Evolutionary conservation across 2,113 vertebrate genomes (phyloP), one percentile per base, ranked within the genome.

Genomic region (Macrotus californicus): DNA sequence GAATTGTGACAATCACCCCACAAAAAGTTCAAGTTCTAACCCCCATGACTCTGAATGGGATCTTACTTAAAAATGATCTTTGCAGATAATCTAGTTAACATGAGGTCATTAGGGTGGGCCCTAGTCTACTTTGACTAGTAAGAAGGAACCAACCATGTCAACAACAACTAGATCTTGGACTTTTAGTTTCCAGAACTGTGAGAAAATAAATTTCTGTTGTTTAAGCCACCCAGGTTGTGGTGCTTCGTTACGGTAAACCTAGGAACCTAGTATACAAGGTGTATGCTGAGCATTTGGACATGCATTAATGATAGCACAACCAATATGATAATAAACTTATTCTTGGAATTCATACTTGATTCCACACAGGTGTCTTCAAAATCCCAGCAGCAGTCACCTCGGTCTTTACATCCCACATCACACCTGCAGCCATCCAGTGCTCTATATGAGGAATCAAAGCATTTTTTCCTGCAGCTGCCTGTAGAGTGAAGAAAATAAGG

Each of bases 401-500:
- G 97, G 1, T 80, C 84, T 43, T 29, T 86, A 86, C 98, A 99
- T 22, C 22, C 29, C 0, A 18, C 15, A 82, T 98, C 98, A 0
- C 98, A 99, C 18, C 43, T 91, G 93, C 98, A 99, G 88, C 97
- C 97, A 0, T 43, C 9, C 14, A 90, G 14, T 0, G 69, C 72
- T 36, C 59, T 64, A 7, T 43, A 22, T 0, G 41, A 90, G 0
- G 90, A 85, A 19, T 97, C 96, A 6, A 93, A 91, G 90, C 98
- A 99, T 92, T 97, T 98, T 83, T 91, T 96, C 39, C 98, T 98
- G 97, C 98, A 99, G 91, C 98, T 98, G 66, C 95, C 98, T 99
- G 82, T 10, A 85, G 75, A 66, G 36, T 3, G 90, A 96, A 70
- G 31, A n/a, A 95, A 87, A 84, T 39, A 50, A 77, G 13, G 69